Conservation (phyloP, 2,113 vertebrate species). For the Pandion haliaetus region DNA sequence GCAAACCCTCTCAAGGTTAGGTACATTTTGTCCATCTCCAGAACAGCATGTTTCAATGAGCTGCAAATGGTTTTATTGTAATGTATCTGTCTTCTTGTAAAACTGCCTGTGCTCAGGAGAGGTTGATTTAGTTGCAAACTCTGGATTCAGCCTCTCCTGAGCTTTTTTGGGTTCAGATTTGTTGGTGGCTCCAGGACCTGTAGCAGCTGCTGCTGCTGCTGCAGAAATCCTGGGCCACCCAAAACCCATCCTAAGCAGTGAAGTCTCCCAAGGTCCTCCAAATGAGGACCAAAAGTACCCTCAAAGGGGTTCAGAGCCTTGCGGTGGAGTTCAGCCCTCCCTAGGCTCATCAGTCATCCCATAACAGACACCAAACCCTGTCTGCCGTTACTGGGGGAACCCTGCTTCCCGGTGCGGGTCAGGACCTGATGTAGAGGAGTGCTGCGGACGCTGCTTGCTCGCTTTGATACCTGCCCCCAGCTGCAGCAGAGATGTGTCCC, state of each 20-base stretch:
- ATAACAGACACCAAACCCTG: neutral
- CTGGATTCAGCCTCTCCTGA: neutral
- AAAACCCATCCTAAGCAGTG: neutral
- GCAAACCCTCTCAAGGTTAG: neutral
- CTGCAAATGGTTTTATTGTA: neutral
- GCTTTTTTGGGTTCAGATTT: neutral
- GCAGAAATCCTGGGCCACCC: neutral
- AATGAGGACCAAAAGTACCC: neutral
- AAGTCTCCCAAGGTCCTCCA: neutral
- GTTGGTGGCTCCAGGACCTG: neutral
- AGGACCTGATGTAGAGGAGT: neutral
- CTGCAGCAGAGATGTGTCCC: neutral
- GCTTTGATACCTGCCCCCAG: neutral
- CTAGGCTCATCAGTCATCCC: neutral
- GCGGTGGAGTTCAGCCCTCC: neutral
- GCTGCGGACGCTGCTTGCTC: neutral
- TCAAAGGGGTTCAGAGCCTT: neutral
- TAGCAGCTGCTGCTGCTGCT: neutral
- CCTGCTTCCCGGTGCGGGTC: fast-evolving
- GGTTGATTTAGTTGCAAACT: neutral
- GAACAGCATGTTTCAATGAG: neutral
- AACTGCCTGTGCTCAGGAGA: neutral
- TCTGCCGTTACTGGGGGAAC: neutral
- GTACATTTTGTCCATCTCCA: neutral
- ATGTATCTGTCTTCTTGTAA: neutral